These are phyloP conservation scores for Pseudopodoces humilis DNA, from an alignment of 2,113 vertebrate genomes.

Conservation along the genomic window DNA sequence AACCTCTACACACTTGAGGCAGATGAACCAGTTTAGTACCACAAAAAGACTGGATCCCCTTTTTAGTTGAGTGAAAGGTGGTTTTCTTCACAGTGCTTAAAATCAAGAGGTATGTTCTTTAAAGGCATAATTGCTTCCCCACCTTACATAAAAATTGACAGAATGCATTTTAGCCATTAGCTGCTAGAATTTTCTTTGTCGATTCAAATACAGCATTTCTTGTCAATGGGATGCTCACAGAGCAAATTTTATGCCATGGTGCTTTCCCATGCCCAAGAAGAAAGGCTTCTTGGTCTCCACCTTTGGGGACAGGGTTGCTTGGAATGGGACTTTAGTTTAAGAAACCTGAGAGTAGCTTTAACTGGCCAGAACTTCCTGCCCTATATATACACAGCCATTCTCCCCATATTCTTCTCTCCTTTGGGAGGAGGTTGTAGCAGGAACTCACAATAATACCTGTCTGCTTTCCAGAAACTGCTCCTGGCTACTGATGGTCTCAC, in stretches of 20 bases:
- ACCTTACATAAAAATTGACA: neutral
- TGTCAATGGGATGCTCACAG: neutral
- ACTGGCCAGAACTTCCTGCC: neutral
- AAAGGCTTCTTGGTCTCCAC: neutral
- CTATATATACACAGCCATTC: neutral
- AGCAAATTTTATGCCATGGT: neutral
- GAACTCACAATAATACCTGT: neutral
- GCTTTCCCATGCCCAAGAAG: rapidly evolving
- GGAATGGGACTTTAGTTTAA: rapidly evolving
- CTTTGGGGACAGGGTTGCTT: neutral
- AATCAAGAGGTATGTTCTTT: neutral
- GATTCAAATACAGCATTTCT: neutral
- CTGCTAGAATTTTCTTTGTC: neutral
- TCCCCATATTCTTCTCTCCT: neutral
- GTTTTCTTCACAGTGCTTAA: neutral
- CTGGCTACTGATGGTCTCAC: rapidly evolving
- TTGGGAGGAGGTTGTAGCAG: neutral
- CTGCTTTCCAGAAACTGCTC: neutral
- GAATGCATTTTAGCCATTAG: neutral
- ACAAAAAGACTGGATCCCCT: neutral
- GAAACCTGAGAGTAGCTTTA: neutral
- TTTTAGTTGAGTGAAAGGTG: neutral
- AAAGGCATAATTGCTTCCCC: neutral
- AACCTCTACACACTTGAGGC: neutral
- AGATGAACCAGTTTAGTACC: neutral